phyloP scores from a whole-genome alignment of 2,797 vertebrate genomes.

The Pseudochaenichthys georgianus region DNA sequence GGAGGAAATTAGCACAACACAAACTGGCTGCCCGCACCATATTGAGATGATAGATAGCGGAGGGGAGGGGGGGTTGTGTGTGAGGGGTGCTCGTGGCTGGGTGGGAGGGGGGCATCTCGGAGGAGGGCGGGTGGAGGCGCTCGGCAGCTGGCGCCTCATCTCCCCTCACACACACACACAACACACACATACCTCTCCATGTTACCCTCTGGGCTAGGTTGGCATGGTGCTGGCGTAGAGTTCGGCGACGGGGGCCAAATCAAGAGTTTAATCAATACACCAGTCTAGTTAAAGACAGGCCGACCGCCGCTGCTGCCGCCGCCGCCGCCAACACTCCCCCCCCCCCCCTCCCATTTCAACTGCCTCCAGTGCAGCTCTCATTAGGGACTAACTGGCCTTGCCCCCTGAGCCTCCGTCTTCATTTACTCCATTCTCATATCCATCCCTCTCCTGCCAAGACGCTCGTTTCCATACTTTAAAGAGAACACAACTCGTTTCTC shows the following conservation, averaged over 20 bases:
- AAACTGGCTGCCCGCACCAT: slow-evolving; percentile 99
- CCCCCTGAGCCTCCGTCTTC: slow-evolving; percentile 60
- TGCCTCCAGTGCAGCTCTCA: slow-evolving; percentile 66
- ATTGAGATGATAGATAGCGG: slow-evolving; percentile 98
- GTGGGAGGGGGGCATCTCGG: slow-evolving; percentile 89
- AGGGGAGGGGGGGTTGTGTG: slow-evolving; percentile 87
- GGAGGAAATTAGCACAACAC: slow-evolving; percentile 99
- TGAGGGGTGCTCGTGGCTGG: slow-evolving; percentile 86
- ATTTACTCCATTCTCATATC: slow-evolving; percentile 48
- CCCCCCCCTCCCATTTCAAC: slow-evolving; percentile 73
- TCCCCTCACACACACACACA: slow-evolving; percentile 66
- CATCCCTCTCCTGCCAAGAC: slow-evolving; percentile 26
- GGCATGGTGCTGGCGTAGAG: slow-evolving; percentile 75
- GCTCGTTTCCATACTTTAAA: slow-evolving; percentile 42
- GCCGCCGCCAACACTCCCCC: slow-evolving; percentile 44
- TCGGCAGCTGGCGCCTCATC: slow-evolving; percentile 94
- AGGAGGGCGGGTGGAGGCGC: slow-evolving; percentile 91
- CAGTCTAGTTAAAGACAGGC: slow-evolving; percentile 96
- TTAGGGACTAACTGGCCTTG: slow-evolving; percentile 70
- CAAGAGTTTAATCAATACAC: slow-evolving; percentile 99
- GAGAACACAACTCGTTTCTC: slow-evolving; percentile 11
- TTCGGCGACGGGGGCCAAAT: slow-evolving; percentile 88
- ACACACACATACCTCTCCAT: slow-evolving; percentile 63
- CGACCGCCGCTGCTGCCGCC: slow-evolving; percentile 82
- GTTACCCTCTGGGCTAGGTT: slow-evolving; percentile 72